A percentile compares a stretch with the other conserved stretches of the same genome.
phyloP scores from a whole-genome alignment of 2,888 invertebrate genomes.

The Phragmatobia fuliginosa region DNA sequence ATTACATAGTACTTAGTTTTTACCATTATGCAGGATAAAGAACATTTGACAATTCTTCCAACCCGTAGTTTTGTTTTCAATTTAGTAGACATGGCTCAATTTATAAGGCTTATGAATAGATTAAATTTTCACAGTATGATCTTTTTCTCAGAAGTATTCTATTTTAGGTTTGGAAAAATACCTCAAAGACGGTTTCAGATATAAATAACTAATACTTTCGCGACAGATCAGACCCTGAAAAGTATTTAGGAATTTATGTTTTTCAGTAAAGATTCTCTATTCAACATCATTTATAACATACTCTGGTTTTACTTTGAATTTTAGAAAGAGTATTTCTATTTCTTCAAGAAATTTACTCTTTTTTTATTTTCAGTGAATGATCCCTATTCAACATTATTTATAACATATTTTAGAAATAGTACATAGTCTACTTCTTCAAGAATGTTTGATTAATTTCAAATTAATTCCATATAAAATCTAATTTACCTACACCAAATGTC shows the following conservation, averaged over 20 bases:
- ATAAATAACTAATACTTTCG: background rate
- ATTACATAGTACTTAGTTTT: background rate
- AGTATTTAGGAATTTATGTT: background rate
- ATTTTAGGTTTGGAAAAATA: background rate
- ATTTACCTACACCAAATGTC: constrained; percentile 12
- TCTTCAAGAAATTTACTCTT: too few species aligned
- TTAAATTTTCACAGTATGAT: too few species aligned
- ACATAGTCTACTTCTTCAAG: background rate
- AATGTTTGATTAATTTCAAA: background rate
- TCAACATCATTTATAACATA: too few species aligned
- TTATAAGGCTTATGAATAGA: too few species aligned
- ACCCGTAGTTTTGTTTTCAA: background rate
- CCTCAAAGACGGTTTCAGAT: background rate
- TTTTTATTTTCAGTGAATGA: background rate
- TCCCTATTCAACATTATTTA: background rate
- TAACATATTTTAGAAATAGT: background rate
- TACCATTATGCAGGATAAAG: background rate
- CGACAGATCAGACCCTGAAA: background rate
- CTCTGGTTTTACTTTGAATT: too few species aligned
- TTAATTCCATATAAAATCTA: too few species aligned
- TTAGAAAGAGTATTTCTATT: too few species aligned
- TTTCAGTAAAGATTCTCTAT: too few species aligned
- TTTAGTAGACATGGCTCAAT: background rate
- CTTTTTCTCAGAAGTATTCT: too few species aligned
- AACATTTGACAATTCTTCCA: background rate